These are phyloP conservation scores for Pentalonia nigronervosa DNA, from an alignment of 1,140 invertebrate species.

Conservation along the genomic window DNA sequence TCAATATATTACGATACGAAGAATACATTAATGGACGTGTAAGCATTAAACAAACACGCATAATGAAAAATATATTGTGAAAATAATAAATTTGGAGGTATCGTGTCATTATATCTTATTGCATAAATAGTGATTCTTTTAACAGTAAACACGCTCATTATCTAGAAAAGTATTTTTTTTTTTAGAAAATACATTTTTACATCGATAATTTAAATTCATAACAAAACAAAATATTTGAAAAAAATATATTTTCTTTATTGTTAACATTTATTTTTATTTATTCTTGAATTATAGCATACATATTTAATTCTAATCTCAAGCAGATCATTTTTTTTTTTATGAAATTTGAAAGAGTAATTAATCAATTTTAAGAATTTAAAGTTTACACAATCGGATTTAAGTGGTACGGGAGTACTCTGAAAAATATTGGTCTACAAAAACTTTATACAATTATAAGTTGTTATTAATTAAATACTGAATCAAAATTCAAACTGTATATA, in stretches of 20 bases:
- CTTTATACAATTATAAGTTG: neutral
- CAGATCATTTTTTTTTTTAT: too few species aligned
- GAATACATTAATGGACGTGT: neutral
- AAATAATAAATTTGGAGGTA: neutral
- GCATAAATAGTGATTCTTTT: neutral
- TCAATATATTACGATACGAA: neutral
- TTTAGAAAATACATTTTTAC: neutral
- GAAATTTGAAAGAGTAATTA: too few species aligned
- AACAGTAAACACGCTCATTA: neutral
- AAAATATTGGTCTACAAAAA: neutral
- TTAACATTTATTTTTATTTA: too few species aligned
- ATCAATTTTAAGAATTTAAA: too few species aligned
- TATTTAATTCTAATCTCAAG: too few species aligned
- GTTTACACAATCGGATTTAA: too few species aligned
- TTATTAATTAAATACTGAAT: neutral
- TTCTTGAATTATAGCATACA: too few species aligned
- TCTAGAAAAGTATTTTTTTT: neutral
- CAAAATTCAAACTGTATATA: neutral
- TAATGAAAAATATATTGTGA: neutral
- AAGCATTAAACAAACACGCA: neutral
- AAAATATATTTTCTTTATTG: too few species aligned
- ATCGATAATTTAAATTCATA: too few species aligned
- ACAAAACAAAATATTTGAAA: too few species aligned
- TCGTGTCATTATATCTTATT: neutral
- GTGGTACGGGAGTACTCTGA: too few species aligned